Evolutionary conservation across 2,888 invertebrate species (phyloP), one percentile per base, ranked within the genome.

Genomic region (Caenorhabditis sp.): DNA sequence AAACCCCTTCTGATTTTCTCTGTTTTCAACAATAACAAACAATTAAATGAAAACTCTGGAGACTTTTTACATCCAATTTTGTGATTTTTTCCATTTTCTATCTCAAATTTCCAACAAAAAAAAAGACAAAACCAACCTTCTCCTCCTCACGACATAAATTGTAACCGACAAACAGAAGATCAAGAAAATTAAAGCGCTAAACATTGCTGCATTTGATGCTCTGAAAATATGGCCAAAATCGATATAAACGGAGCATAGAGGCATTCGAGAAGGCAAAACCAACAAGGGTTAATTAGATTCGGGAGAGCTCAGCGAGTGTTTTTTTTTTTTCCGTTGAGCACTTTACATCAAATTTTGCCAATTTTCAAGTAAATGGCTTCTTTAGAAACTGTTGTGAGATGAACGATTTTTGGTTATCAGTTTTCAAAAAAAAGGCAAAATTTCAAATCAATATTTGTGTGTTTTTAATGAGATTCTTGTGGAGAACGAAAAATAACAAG

Each of bases 401-500:
- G 31, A 31, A 31, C 31, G 6, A 51, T 51, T 51, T 51, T 51
- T 51, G 19, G 51, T 23, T 19, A 51, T 21, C 19, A 51, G 23
- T 51, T 51, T 51, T 21, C 31, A 31, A 31, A 31, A 63, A 27
- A 63, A 19, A 19, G 31, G n/a, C 21, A 62, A 62, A 55, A 31
- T 31, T 21, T 26, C 21, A 31, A 57, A 21, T 21, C 57, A 27
- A 27, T 10, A 26, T 57, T 51, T 21, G 24, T 8, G 37, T 24
- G 49, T 61, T 50, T 61, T 49, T 51, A 24, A 26, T 50, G 43
- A 37, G 27, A 24, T 57, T 1, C 36, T 31, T 23, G 8, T 19
- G 10, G 36, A 54, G 24, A 55, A 27, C n/a, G 54, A 55, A 63
- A 63, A 63, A 55, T 55, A 63, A 55, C 55, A 62, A 62, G 49